Percentiles rank a stretch among this genome's conserved stretches.
Evolutionary conservation across 2,888 invertebrate species (phyloP).

Genomic region (Ceriagrion tenellum): DNA sequence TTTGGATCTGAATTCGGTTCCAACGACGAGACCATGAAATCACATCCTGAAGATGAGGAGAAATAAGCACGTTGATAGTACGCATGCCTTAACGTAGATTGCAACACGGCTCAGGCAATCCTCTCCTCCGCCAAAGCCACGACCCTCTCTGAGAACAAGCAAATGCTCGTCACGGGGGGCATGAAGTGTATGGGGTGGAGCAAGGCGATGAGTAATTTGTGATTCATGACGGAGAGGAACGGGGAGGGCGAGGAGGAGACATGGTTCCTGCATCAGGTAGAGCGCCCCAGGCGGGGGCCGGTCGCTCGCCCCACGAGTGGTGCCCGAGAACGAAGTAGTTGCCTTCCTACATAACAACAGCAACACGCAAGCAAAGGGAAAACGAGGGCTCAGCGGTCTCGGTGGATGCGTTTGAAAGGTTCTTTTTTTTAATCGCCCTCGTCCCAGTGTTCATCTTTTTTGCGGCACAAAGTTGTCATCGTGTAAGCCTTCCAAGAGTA

Average conservation of each 20-base stretch:
- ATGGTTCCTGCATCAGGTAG: conserved; percentile 3
- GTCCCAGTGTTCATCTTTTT: neutral
- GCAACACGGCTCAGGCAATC: too few species aligned
- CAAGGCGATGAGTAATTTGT: neutral
- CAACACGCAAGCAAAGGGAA: neutral
- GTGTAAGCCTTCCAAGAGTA: neutral
- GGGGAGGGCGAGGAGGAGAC: neutral
- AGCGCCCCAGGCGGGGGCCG: neutral
- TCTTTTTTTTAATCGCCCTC: neutral
- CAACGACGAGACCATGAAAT: too few species aligned
- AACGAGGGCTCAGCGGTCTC: neutral
- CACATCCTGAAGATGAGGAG: too few species aligned
- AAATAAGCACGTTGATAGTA: too few species aligned
- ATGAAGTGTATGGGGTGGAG: neutral
- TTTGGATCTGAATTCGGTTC: too few species aligned
- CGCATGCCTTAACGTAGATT: too few species aligned
- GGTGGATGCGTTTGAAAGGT: neutral
- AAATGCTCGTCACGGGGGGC: neutral
- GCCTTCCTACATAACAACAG: too few species aligned
- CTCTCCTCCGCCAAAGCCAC: too few species aligned
- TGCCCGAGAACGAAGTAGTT: neutral
- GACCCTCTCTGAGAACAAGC: neutral
- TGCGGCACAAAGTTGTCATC: neutral
- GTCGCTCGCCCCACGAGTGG: neutral
- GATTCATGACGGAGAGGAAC: neutral